Evolutionary conservation across 2,888 invertebrate genomes (phyloP).

Genomic region (Mythimna albipuncta): DNA sequence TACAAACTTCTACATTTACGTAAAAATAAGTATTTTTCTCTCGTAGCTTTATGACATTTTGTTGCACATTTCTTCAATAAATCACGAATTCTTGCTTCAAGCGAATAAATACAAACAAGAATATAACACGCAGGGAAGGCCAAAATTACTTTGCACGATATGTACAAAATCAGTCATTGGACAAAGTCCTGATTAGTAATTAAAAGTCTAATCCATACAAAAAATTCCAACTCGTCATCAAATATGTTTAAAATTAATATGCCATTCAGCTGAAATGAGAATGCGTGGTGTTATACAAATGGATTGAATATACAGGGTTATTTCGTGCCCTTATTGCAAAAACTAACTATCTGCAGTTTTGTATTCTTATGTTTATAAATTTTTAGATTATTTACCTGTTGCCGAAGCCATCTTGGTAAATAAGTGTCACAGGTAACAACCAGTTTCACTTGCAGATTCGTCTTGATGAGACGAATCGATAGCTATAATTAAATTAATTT

Average conservation of each 20-base stretch:
- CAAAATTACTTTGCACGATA: neutral
- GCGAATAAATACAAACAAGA: neutral
- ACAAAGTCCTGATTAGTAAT: neutral
- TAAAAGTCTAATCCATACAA: neutral
- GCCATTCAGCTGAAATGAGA: neutral
- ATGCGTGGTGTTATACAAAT: neutral
- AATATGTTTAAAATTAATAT: neutral
- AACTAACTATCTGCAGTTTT: too few species aligned
- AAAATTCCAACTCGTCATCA: neutral
- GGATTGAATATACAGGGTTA: neutral
- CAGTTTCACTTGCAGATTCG: too few species aligned
- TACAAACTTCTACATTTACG: constrained; percentile 15
- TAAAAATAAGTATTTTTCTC: constrained; percentile 26
- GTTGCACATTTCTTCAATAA: constrained; percentile 20
- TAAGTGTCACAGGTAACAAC: too few species aligned
- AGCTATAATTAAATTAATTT: too few species aligned
- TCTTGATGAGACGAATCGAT: too few species aligned
- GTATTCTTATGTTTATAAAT: too few species aligned
- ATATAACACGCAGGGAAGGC: neutral
- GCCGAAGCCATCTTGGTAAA: too few species aligned
- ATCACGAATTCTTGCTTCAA: constrained; percentile 16
- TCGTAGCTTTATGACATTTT: constrained; percentile 11
- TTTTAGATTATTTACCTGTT: too few species aligned
- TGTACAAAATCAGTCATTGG: neutral
- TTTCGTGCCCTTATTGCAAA: too few species aligned